phyloP scores from a whole-genome alignment of 35 echinoderm and acorn worm species.

The Strongylocentrotus purpuratus region DNA sequence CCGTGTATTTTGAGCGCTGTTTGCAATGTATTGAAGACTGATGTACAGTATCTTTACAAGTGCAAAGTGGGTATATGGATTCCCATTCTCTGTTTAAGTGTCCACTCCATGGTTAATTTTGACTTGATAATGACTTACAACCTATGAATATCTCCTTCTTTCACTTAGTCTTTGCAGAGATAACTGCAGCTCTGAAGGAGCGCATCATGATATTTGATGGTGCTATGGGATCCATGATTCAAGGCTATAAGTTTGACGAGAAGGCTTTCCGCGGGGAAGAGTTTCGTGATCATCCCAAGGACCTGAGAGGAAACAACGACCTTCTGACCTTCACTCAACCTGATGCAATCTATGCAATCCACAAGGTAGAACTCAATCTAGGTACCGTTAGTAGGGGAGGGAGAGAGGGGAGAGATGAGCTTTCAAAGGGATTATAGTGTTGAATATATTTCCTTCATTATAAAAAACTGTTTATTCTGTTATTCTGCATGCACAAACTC shows the following conservation, averaged over 20 bases:
- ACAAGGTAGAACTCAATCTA: constrained; percentile 68
- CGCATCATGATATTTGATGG: constrained; percentile 97
- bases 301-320: constrained; percentile 95
- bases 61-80: neutral
- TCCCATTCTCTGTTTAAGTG: neutral
- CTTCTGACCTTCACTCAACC: constrained; percentile 85
- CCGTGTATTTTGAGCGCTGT: no score
- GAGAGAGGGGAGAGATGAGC: no score
- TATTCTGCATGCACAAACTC: no score
- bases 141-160: neutral
- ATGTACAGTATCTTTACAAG: neutral
- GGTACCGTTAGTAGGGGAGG: no score
- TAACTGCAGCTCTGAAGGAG: constrained; percentile 67
- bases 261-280: constrained; percentile 83
- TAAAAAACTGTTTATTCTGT: no score
- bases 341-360: constrained; percentile 86
- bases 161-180: constrained; percentile 37
- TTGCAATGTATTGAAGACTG: no score
- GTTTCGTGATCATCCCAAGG: constrained; percentile 76
- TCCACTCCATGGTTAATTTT: neutral
- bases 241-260: constrained; percentile 77
- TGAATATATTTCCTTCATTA: no score
- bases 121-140: neutral
- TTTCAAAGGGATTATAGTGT: no score
- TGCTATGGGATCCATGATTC: constrained; percentile 99